Base-by-base conservation (phyloP, 2,888 invertebrate genomes). In the Tethea ocularis region DNA sequence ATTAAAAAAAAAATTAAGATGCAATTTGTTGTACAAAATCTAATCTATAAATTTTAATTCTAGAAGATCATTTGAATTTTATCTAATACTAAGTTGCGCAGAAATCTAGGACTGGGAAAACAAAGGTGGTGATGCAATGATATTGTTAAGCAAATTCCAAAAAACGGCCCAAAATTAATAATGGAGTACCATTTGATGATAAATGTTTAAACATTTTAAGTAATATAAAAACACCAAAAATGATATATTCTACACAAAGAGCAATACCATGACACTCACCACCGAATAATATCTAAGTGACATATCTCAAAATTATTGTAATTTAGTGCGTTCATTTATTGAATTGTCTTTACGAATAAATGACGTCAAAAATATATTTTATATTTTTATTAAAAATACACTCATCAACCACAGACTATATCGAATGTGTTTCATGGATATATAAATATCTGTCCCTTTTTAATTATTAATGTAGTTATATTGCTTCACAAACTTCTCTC, bases 291-390 rank as follows among this genome's bases (percentile, higher is more conserved):
- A 81, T 84, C 63, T 92, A 92, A 92, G 91, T 86, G 86, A 91
- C 88, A 91, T 92, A 93, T 92, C 91, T 92, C 91, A 93, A 91
- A 74, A 86, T 87, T 91, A 91, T 85, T 89, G 91, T 93, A 92
- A 92, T 86, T 88, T 91, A 92, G 91, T 87, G 89, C 88, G 91
- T 86, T 91, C 89, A 89, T 91, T 92, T 92, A 92, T 91, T 89
- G 82, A 91, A 92, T 91, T 92, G 89, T 92, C 92, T 93, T 92
- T 91, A 93, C 84, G 89, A 92, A 92, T 93, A 93, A 92, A 93
- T 91, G 89, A 91, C 87, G 88, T 88, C 83, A 80, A 91, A 89
- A 86, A 66, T 38, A 38, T n/a, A n/a, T n/a, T n/a, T 20, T 46
- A n/a, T 36, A 20, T 52, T 51, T 33, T 52, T 58, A 22, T 56